Percentiles rank a stretch among this genome's conserved stretches.
Conservation (phyloP, 2,797 vertebrate species). For the Onychomys leucogaster region DNA sequence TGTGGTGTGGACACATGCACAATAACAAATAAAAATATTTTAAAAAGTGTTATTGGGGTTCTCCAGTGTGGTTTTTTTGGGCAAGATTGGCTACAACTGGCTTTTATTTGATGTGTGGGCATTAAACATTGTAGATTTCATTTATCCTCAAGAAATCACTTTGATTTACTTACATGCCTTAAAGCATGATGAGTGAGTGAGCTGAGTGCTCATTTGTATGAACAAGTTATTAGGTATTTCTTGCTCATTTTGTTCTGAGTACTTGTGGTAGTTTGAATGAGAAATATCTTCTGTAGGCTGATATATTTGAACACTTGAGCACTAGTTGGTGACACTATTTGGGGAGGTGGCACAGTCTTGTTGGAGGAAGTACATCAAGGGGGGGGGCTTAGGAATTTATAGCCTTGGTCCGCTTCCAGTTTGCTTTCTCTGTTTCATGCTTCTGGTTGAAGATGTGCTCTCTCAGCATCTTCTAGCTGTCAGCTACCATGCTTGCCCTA, state of each 20-base stretch:
- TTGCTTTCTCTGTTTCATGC: not conserved
- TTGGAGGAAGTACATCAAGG: not conserved
- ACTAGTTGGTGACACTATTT: not conserved
- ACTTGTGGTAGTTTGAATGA: not conserved
- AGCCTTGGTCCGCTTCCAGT: not conserved
- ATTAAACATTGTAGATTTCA: constrained; percentile 1
- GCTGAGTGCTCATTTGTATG: constrained; percentile 6
- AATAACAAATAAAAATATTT: not conserved
- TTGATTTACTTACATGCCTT: constrained; percentile 21
- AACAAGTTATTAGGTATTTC: constrained; percentile 26
- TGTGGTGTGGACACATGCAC: not conserved
- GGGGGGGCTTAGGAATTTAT: not conserved
- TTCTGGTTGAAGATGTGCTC: not conserved
- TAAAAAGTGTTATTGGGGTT: not conserved
- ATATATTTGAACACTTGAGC: not conserved
- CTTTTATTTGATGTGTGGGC: constrained; percentile 53
- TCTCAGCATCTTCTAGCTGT: not conserved
- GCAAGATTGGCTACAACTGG: not conserved
- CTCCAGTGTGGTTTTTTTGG: constrained; percentile 31
- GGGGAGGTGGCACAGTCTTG: not conserved
- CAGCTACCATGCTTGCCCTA: not conserved
- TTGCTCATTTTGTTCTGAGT: not conserved
- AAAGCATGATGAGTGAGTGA: not conserved
- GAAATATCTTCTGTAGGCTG: no score
- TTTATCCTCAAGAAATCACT: constrained; percentile 51